phyloP scores from a whole-genome alignment of 2,797 vertebrate species.

The Coregonus suidteri region DNA sequence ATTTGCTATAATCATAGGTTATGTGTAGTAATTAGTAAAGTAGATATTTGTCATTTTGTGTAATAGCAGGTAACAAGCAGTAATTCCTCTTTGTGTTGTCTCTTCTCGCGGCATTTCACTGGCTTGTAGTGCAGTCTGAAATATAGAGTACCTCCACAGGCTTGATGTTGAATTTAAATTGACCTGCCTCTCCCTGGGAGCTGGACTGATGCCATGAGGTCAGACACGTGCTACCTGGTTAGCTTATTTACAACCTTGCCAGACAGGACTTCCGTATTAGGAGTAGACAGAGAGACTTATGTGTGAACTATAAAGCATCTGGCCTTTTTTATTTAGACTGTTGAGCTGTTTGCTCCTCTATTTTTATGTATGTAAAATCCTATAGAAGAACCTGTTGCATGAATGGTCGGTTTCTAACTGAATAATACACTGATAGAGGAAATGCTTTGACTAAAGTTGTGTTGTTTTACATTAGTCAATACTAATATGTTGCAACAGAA shows the following conservation, averaged over 20 bases:
- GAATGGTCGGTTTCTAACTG: neutral
- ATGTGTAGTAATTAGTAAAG: neutral
- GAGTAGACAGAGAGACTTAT: neutral
- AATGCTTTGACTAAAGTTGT: neutral
- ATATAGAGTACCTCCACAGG: conserved; percentile 49
- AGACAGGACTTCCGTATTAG: neutral
- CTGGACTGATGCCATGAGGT: conserved; percentile 60
- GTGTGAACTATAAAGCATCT: conserved; percentile 8
- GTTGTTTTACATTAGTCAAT: conserved; percentile 14
- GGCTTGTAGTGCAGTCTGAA: conserved; percentile 43
- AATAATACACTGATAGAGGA: neutral
- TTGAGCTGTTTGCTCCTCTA: neutral
- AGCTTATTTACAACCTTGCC: conserved; percentile 9
- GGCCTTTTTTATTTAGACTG: neutral
- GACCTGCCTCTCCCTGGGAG: conserved; percentile 42
- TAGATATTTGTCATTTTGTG: conserved; percentile 48
- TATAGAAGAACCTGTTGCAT: no score
- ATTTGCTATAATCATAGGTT: neutral
- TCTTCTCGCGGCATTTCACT: conserved; percentile 64
- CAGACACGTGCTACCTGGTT: conserved; percentile 48
- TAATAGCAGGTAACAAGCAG: conserved; percentile 53
- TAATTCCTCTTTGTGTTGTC: conserved; percentile 51
- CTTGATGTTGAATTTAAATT: conserved; percentile 56
- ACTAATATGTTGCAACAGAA: conserved; percentile 21
- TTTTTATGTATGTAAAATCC: conserved; percentile 14